These are phyloP conservation scores for Caenorhabditis afra DNA, from an alignment of 2,888 invertebrate genomes.

Conservation along the genomic window DNA sequence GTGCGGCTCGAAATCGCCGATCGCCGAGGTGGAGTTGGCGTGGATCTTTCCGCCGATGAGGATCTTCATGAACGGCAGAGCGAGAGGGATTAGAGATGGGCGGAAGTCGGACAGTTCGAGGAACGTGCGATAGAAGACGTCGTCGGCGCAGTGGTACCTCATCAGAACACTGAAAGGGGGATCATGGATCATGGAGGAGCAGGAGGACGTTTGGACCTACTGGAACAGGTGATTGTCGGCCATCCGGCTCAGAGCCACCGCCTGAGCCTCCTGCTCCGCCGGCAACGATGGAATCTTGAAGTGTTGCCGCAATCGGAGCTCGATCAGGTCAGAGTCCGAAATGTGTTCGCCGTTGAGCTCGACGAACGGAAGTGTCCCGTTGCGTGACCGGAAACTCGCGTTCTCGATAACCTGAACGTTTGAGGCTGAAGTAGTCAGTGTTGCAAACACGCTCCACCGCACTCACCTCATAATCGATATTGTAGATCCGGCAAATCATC, in stretches of 20 bases:
- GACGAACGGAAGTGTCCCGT: conserved; percentile 50
- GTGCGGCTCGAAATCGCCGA: conserved; percentile 51
- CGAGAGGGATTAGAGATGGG: conserved; percentile 17
- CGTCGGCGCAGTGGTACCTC: conserved; percentile 32
- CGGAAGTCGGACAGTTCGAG: conserved; percentile 17
- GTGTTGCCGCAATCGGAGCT: conserved; percentile 42
- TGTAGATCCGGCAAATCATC: conserved; percentile 73
- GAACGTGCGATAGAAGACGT: conserved; percentile 44
- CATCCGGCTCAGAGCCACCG: conserved; percentile 34
- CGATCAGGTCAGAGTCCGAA: conserved; percentile 52
- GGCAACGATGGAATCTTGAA: conserved; percentile 42
- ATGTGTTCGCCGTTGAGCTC: conserved; percentile 60
- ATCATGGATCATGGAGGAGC: neutral
- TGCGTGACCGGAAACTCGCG: conserved; percentile 28
- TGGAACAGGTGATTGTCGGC: conserved; percentile 51
- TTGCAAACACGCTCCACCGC: too few relatives aligned
- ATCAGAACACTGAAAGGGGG: conserved; percentile 31
- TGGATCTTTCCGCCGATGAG: conserved; percentile 25
- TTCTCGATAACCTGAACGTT: conserved; percentile 25
- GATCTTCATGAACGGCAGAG: conserved; percentile 30
- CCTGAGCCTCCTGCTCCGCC: conserved; percentile 32
- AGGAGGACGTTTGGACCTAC: conserved; percentile 33
- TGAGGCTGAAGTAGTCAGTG: too few relatives aligned
- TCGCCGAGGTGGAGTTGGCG: conserved; percentile 18
- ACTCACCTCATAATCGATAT: conserved; percentile 73